Evolutionary conservation across 2,888 invertebrate species (phyloP).

Genomic region (Agriopis aurantiaria): DNA sequence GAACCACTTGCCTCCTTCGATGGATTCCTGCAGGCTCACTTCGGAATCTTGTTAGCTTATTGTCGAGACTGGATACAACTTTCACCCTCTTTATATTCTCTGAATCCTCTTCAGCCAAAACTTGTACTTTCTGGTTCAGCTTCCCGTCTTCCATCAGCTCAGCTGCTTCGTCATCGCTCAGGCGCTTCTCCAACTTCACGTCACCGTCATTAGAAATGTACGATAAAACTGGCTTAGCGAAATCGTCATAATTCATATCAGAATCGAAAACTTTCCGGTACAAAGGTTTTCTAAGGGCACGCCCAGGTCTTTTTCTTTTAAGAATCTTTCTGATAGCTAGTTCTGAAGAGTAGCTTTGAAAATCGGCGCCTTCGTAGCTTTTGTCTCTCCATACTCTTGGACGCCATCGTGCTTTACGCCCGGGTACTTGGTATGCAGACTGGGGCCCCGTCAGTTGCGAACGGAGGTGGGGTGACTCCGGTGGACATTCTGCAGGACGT

Average conservation of each 20-base stretch:
- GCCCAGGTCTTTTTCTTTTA: conserved; percentile 27
- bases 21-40: conserved; percentile 6
- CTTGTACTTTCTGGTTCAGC: conserved; percentile 44
- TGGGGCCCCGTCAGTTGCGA: not conserved
- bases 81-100: conserved; percentile 43
- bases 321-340: conserved; percentile 14
- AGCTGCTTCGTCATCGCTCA: conserved; percentile 62
- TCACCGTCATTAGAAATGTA: conserved; percentile 55
- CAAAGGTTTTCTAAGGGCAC: conserved; percentile 15
- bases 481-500: not conserved
- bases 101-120: conserved; percentile 47
- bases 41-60: not conserved
- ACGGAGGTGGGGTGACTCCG: not conserved
- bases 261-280: conserved; percentile 22
- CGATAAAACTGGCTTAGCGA: conserved; percentile 53
- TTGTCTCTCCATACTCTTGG: conserved; percentile 12
- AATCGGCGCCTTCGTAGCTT: conserved; percentile 4
- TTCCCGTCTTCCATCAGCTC: conserved; percentile 47
- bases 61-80: conserved; percentile 49
- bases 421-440: not conserved
- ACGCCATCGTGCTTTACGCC: not conserved
- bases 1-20: conserved; percentile 41
- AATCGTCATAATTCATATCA: conserved; percentile 39
- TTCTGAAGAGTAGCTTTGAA: conserved; percentile 14
- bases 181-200: conserved; percentile 60